A percentile compares a stretch with the other conserved stretches of the same genome.
These are phyloP conservation scores for Patella pellucida DNA, from an alignment of 2,888 invertebrate species.

Conservation along the genomic window DNA sequence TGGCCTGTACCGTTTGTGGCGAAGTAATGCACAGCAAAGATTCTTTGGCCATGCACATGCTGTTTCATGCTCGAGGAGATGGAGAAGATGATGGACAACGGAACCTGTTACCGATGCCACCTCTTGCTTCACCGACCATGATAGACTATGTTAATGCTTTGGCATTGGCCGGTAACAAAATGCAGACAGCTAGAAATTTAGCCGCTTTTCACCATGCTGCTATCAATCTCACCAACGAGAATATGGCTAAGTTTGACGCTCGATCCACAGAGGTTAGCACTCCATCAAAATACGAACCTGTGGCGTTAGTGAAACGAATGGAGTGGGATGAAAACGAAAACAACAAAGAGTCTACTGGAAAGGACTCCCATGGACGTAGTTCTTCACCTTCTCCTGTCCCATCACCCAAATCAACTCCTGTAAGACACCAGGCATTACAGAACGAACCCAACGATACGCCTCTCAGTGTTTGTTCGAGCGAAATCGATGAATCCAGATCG, in stretches of 20 bases:
- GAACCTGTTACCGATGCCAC: background rate
- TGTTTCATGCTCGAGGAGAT: constrained; percentile 47
- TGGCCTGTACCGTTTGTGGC: constrained; percentile 53
- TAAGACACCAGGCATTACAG: background rate
- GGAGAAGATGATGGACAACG: background rate
- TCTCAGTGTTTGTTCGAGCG: background rate
- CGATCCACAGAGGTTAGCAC: background rate
- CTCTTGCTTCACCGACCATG: background rate
- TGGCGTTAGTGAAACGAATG: background rate
- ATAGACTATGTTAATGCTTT: constrained; percentile 4
- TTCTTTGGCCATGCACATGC: constrained; percentile 67
- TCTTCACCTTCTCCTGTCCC: background rate
- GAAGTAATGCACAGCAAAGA: constrained; percentile 59
- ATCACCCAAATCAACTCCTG: background rate
- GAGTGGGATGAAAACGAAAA: background rate
- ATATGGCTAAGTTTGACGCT: constrained; percentile 3
- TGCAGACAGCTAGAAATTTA: background rate
- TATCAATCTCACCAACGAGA: background rate
- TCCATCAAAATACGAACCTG: background rate
- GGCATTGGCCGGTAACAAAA: constrained; percentile 1
- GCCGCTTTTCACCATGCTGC: background rate
- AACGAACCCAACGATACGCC: background rate
- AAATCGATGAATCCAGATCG: background rate
- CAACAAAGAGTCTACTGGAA: background rate
- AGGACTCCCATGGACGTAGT: background rate